Percentiles rank a stretch among this genome's conserved stretches.
Evolutionary conservation across 2,797 vertebrate species (phyloP).

Genomic region (Pipistrellus pipistrellus): DNA sequence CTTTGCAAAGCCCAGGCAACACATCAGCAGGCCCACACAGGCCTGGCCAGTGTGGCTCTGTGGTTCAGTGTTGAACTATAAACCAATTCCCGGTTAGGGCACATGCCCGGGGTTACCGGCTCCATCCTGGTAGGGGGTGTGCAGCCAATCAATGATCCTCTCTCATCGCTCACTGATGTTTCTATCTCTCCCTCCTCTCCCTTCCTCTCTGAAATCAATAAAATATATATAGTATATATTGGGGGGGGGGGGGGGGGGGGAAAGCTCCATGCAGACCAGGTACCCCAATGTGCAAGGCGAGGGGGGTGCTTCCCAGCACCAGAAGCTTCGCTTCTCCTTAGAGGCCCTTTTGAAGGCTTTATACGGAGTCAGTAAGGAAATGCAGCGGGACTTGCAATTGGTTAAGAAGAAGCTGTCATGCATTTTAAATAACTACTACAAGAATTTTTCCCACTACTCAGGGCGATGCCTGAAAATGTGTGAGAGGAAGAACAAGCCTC

Average conservation of each 20-base stretch:
- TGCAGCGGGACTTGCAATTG: background rate
- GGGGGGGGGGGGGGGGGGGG: fast-evolving
- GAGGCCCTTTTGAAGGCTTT: background rate
- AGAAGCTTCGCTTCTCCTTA: background rate
- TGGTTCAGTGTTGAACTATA: too few relatives aligned
- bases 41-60: too few relatives aligned
- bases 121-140: too few relatives aligned
- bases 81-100: too few relatives aligned
- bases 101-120: too few relatives aligned
- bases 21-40: background rate
- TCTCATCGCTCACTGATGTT: too few relatives aligned
- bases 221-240: too few relatives aligned
- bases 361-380: background rate
- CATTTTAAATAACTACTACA: background rate
- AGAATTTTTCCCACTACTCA: background rate
- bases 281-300: background rate
- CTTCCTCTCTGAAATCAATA: too few relatives aligned
- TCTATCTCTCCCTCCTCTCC: too few relatives aligned
- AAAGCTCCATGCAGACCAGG: background rate
- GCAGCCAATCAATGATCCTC: too few relatives aligned
- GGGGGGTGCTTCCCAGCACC: background rate
- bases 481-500: background rate
- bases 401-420: background rate
- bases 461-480: background rate
- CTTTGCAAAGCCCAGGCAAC: background rate